These are phyloP conservation scores for Ctenodactylus gundi DNA, from an alignment of 2,113 vertebrate genomes.

Conservation along the genomic window DNA sequence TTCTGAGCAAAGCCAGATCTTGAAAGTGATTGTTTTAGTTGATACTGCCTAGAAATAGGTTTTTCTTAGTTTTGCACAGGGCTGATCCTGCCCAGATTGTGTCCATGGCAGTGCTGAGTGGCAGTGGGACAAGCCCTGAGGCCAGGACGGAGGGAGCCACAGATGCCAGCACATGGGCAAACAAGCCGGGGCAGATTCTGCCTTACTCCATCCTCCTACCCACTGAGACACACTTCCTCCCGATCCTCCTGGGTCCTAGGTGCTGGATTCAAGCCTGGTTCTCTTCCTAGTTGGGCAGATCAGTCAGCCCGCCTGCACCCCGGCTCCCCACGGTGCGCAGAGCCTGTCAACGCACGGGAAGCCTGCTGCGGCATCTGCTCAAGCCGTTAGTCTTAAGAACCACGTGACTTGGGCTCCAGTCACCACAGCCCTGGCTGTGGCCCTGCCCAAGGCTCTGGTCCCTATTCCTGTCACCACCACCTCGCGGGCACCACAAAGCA, in stretches of 20 bases:
- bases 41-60: neutral
- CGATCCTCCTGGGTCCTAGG: too few species aligned
- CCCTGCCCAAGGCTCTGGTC: neutral
- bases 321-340: neutral
- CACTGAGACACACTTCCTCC: too few species aligned
- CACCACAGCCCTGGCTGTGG: too few species aligned
- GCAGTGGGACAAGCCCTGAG: neutral
- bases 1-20: neutral
- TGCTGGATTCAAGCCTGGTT: too few species aligned
- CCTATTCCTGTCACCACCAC: neutral
- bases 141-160: neutral
- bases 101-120: neutral
- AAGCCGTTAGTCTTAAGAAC: neutral
- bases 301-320: neutral
- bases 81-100: neutral
- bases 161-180: too few species aligned
- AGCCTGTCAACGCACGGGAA: too few species aligned
- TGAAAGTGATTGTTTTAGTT: neutral
- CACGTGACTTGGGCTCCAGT: neutral
- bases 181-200: fast-evolving
- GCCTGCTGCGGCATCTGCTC: too few species aligned
- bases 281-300: neutral
- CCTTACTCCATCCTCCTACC: neutral
- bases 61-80: neutral
- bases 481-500: neutral